Percentiles rank a stretch among this genome's conserved stretches.
Evolutionary conservation across 2,888 invertebrate species (phyloP).

Genomic region (Drosophila nr. medialis): DNA sequence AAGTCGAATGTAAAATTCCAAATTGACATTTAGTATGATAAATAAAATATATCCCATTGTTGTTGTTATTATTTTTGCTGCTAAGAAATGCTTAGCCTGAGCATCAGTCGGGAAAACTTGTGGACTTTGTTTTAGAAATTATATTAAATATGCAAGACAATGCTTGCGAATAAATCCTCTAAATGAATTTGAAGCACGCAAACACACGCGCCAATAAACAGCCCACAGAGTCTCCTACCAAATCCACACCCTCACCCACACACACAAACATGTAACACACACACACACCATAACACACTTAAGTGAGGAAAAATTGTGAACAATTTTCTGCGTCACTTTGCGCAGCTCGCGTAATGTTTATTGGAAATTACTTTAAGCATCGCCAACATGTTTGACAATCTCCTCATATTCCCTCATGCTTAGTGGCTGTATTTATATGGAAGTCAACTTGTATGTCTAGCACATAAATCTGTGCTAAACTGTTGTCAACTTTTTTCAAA

Average conservation of each 20-base stretch:
- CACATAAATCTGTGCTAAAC: conserved; percentile 64
- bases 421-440: conserved; percentile 61
- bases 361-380: conserved; percentile 70
- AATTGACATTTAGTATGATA: conserved; percentile 81
- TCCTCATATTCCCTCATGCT: conserved; percentile 25
- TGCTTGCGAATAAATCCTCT: conserved; percentile 76
- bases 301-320: conserved; percentile 28
- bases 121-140: conserved; percentile 67
- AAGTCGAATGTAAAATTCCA: conserved; percentile 71
- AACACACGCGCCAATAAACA: conserved; percentile 73
- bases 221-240: background rate
- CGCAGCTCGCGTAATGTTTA: conserved; percentile 57
- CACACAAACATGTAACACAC: background rate
- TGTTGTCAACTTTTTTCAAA: conserved; percentile 47
- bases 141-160: conserved; percentile 79
- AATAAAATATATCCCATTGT: conserved; percentile 58
- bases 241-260: conserved; percentile 9
- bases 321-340: conserved; percentile 56
- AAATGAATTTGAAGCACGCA: conserved; percentile 82
- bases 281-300: conserved; percentile 3
- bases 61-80: conserved; percentile 24
- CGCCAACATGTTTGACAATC: conserved; percentile 21
- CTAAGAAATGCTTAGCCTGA: conserved; percentile 26
- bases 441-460: conserved; percentile 19
- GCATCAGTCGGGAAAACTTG: conserved; percentile 9